These are phyloP conservation scores for Struthio camelus DNA, from an alignment of 2,113 vertebrate species.

Conservation along the genomic window DNA sequence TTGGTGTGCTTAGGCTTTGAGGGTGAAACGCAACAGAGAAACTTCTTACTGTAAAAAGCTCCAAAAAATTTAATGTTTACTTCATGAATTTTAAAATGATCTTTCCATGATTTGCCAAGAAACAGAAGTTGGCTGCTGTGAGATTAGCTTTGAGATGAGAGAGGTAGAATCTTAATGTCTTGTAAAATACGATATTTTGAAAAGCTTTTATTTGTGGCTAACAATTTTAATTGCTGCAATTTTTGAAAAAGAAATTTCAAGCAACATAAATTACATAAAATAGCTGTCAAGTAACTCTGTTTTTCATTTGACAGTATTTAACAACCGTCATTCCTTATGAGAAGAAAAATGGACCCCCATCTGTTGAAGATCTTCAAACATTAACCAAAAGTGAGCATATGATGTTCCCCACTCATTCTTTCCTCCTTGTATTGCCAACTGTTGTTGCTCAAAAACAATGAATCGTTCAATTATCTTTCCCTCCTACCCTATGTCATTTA, in stretches of 20 bases:
- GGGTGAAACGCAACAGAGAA: not conserved
- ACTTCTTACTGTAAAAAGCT: not conserved
- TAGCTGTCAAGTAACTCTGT: not conserved
- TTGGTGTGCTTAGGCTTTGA: not conserved
- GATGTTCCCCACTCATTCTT: not conserved
- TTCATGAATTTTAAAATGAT: not conserved
- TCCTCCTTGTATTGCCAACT: not conserved
- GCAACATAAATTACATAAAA: not conserved
- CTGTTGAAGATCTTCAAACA: conserved; percentile 96
- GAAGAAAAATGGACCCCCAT: conserved; percentile 88
- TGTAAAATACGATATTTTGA: not conserved
- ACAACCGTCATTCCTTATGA: conserved; percentile 99
- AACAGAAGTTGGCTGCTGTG: not conserved
- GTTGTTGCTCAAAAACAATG: not conserved
- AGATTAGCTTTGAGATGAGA: not conserved
- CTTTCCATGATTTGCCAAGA: not conserved
- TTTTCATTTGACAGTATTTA: conserved; percentile 86
- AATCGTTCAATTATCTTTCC: not conserved
- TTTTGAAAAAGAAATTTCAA: not conserved
- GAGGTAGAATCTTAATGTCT: not conserved
- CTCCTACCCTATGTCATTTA: not conserved
- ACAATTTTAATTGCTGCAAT: not conserved
- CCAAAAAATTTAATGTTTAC: not conserved
- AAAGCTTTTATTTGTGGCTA: not conserved
- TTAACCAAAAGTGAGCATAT: conserved; percentile 93